Percentiles rank a stretch among this genome's conserved stretches.
Conservation (phyloP, 2,888 invertebrate genomes). For the Orgyia antiqua region DNA sequence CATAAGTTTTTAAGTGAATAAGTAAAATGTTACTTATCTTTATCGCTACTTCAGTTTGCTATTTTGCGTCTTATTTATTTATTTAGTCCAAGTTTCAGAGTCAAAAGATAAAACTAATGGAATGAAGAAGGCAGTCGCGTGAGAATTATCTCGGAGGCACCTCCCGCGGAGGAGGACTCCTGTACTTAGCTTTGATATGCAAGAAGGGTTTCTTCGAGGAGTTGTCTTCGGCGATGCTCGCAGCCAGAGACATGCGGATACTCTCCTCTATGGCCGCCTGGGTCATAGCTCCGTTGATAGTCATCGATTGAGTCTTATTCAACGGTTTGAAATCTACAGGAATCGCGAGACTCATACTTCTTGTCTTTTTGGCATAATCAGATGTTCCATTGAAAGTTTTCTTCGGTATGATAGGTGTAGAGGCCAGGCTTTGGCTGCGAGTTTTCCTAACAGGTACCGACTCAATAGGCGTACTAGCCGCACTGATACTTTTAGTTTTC, state of each 20-base stretch:
- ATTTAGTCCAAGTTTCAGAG: no score
- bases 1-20: no score
- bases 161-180: conserved; percentile 81
- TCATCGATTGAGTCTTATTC: conserved; percentile 44
- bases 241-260: conserved; percentile 61
- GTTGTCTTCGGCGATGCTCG: conserved; percentile 52
- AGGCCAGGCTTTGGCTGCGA: conserved; percentile 64
- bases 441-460: conserved; percentile 29
- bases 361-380: conserved; percentile 50
- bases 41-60: no score
- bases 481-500: conserved; percentile 33
- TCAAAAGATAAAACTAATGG: conserved; percentile 43
- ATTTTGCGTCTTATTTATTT: no score
- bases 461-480: conserved; percentile 45
- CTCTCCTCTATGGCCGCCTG: conserved; percentile 72
- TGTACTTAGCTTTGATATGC: conserved; percentile 85
- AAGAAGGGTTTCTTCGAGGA: conserved; percentile 76
- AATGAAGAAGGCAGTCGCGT: conserved; percentile 33
- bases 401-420: conserved; percentile 52
- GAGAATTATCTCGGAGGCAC: conserved; percentile 75
- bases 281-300: conserved; percentile 48
- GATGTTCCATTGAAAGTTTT: conserved; percentile 35
- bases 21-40: no score
- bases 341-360: conserved; percentile 64
- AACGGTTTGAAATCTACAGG: conserved; percentile 43